Evolutionary conservation across 30 jellyfish, hydroid and myxozoan species (phyloP).

Genomic region (Rhopilema esculentum): DNA sequence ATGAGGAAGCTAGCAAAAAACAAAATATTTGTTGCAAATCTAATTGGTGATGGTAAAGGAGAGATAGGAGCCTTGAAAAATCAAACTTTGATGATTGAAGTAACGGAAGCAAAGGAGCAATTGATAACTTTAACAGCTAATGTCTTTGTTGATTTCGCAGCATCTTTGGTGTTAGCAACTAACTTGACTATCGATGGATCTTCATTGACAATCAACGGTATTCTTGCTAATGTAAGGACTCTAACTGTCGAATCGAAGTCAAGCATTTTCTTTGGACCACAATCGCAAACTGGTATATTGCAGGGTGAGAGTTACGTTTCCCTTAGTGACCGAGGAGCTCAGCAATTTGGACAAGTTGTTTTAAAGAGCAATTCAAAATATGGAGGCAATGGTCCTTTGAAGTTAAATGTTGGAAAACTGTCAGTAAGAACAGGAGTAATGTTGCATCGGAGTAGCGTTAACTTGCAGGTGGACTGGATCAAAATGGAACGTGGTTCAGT

Average conservation of each 20-base stretch:
- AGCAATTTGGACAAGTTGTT: conserved; percentile 63
- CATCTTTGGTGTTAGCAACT: conserved; percentile 64
- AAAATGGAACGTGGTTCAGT: conserved; percentile 66
- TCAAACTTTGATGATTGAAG: conserved; percentile 72
- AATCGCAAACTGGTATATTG: conserved; percentile 66
- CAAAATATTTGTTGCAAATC: conserved; percentile 43
- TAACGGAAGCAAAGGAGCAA: conserved; percentile 59
- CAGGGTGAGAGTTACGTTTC: conserved; percentile 25
- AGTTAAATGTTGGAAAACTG: conserved; percentile 47
- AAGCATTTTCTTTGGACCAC: conserved; percentile 56
- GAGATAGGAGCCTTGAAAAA: conserved; percentile 69
- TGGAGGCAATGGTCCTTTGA: conserved; percentile 54
- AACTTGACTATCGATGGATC: conserved; percentile 64
- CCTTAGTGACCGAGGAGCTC: conserved; percentile 50
- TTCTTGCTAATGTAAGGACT: conserved; percentile 64
- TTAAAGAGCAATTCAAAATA: conserved; percentile 57
- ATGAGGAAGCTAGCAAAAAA: background rate
- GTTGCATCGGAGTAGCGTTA: conserved; percentile 23
- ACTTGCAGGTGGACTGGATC: conserved; percentile 51
- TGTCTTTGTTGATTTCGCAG: conserved; percentile 56
- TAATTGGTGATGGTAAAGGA: conserved; percentile 70
- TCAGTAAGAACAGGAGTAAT: conserved; percentile 57
- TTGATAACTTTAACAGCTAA: conserved; percentile 58
- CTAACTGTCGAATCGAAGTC: conserved; percentile 64
- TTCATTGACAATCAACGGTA: conserved; percentile 41